phyloP scores from a whole-genome alignment of 2,888 invertebrate species.

The Hypena proboscidalis region DNA sequence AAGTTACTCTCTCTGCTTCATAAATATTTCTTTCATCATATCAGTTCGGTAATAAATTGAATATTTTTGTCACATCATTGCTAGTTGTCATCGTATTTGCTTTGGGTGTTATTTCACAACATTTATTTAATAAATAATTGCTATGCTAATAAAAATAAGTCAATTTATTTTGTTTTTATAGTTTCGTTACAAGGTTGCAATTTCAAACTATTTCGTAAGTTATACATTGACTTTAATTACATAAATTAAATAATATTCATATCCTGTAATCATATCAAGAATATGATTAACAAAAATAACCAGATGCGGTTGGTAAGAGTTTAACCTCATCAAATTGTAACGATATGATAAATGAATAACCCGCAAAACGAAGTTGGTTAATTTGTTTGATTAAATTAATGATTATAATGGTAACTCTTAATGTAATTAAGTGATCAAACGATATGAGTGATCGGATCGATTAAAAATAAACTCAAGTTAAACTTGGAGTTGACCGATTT shows the following conservation, averaged over 20 bases:
- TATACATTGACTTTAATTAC: constrained; percentile 16
- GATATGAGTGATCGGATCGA: constrained; percentile 7
- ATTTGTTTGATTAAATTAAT: constrained; percentile 15
- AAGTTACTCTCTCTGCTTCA: too few species aligned
- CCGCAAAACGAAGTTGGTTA: constrained; percentile 5
- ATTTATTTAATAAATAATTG: too few species aligned
- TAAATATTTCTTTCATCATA: too few species aligned
- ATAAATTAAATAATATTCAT: constrained; percentile 27
- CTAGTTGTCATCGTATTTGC: too few species aligned
- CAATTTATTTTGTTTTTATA: not conserved
- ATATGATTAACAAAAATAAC: not conserved
- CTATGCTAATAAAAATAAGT: too few species aligned
- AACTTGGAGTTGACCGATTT: constrained; percentile 5
- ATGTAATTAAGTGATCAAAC: constrained; percentile 4
- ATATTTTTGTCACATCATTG: too few species aligned
- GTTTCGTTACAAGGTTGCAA: not conserved
- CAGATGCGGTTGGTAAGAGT: not conserved
- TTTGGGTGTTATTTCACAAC: too few species aligned
- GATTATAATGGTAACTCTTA: constrained; percentile 6
- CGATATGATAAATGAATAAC: not conserved
- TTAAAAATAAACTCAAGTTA: constrained; percentile 9
- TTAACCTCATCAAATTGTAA: not conserved
- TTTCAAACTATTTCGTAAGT: constrained; percentile 3
- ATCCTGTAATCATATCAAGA: constrained; percentile 13
- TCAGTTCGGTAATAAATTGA: too few species aligned